Evolutionary conservation across 2,113 vertebrate genomes (phyloP), one percentile per base, ranked within the genome.

Genomic region (Cynoglossus semilaevis): DNA sequence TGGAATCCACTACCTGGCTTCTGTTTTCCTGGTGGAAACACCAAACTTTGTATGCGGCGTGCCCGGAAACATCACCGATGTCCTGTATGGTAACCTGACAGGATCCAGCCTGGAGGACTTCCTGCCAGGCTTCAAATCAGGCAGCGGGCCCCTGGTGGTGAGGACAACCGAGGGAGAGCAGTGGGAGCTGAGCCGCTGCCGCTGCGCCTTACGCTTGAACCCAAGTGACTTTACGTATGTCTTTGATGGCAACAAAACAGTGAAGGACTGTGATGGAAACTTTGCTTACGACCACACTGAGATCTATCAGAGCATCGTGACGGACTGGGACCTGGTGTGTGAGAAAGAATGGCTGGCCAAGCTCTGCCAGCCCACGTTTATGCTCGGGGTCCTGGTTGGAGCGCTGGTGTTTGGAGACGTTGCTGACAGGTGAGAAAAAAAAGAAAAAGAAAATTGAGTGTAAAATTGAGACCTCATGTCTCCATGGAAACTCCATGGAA

Each of bases 1-100:
- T 74, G 96, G 95, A 36, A 94, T 96, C 77, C 95, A 98, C 76
- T 98, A 97, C 81, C 87, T 96, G 83, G 87, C 95, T 1, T 96
- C 96, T 1, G 94, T 97, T 40, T 96, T 98, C 81, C 83, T 98
- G 77, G 91, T 93, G 53, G 87, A 92, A 58, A 92, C 92, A 7
- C 96, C 95, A 3, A 90, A 89, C 61, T 94, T 94, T 77, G 63
- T 93, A 44, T 96, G 93, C 71, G 76, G 67, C 0, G 67, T 87
- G 48, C 88, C 92, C 1, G 88, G 85, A 72, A 95, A 94, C 59
- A 86, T 95, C 73, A 95, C 90, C 9, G 70, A 56, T 1, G 73
- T 94, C 67, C 78, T 94, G 22, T 90, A 89, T 15, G 80, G 77
- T 47, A 95, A 97, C 79, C 53, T 85, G 35, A 92, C 92, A 1